Percentiles rank a stretch among this genome's conserved stretches.
phyloP scores from a whole-genome alignment of 2,113 vertebrate species.

The Rattus norvegicus region DNA sequence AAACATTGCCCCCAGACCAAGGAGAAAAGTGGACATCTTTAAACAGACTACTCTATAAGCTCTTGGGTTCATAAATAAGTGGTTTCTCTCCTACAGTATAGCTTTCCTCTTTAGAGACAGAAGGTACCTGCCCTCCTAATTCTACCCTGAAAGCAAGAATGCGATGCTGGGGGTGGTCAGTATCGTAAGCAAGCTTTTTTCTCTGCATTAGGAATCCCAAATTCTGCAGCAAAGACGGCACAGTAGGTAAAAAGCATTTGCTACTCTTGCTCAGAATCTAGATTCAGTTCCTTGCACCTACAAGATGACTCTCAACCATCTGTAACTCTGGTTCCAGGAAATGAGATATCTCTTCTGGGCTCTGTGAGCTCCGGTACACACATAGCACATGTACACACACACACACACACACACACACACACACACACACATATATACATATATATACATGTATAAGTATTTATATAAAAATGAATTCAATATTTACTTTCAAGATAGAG shows the following conservation, averaged over 20 bases:
- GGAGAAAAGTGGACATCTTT: background rate
- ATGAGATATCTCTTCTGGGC: background rate
- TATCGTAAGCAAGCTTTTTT: background rate
- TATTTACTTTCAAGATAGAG: constrained; percentile 19
- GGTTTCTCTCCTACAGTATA: background rate
- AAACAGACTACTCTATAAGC: background rate
- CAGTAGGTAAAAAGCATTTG: background rate
- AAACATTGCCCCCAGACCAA: background rate
- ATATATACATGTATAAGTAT: background rate
- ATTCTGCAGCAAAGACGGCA: background rate
- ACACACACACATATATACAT: no score
- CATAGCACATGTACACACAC: background rate
- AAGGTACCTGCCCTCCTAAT: background rate
- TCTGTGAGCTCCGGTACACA: background rate
- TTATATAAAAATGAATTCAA: background rate
- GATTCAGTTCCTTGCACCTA: background rate
- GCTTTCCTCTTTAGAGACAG: background rate
- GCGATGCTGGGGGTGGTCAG: background rate
- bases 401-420: background rate
- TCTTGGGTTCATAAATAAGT: background rate
- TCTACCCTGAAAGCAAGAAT: background rate
- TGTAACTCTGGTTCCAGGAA: background rate
- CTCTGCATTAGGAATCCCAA: background rate
- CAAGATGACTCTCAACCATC: background rate
- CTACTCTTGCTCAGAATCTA: background rate